Conservation (phyloP, 1,140 invertebrate species). For the Aradophagus sp. region DNA sequence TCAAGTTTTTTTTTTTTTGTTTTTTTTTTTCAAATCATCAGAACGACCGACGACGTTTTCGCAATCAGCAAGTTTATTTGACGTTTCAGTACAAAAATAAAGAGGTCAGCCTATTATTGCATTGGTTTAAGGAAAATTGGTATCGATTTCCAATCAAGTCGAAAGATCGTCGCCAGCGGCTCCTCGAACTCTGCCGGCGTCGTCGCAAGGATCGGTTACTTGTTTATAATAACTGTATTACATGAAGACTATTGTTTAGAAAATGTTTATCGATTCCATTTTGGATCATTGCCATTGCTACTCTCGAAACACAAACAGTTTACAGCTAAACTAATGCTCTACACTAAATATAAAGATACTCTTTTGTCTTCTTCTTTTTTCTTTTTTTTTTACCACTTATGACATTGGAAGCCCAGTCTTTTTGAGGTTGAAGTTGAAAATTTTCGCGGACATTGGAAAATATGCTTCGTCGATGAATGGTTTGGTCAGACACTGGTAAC, state of each 20-base stretch:
- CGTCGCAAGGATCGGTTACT: slow-evolving; percentile 26
- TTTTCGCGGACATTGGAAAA: slow-evolving; percentile 37
- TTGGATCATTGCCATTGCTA: slow-evolving; percentile 17
- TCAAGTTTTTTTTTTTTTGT: no score
- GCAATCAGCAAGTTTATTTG: no score
- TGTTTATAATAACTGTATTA: slow-evolving; percentile 22
- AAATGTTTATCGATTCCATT: slow-evolving; percentile 6
- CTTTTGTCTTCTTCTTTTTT: slow-evolving; percentile 2
- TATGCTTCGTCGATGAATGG: slow-evolving; percentile 42
- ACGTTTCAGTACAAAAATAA: slow-evolving; percentile 51
- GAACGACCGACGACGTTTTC: no score
- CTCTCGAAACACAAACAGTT: slow-evolving; percentile 36
- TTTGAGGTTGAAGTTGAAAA: slow-evolving; percentile 41
- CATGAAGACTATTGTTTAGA: slow-evolving; percentile 18
- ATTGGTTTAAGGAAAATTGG: slow-evolving; percentile 34
- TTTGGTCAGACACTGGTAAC: slow-evolving; percentile 36
- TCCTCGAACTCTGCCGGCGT: slow-evolving; percentile 48
- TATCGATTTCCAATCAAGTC: slow-evolving; percentile 29
- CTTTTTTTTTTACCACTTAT: slow-evolving; percentile 37
- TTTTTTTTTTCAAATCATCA: slow-evolving; percentile 41
- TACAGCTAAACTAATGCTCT: slow-evolving; percentile 46
- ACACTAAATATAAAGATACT: slow-evolving; percentile 47
- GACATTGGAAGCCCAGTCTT: slow-evolving; percentile 55
- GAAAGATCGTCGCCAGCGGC: slow-evolving; percentile 23
- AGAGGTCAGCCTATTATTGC: slow-evolving; percentile 52